Evolutionary conservation across 2,797 vertebrate genomes (phyloP).

Genomic region (Oreonectes daqikongensis): DNA sequence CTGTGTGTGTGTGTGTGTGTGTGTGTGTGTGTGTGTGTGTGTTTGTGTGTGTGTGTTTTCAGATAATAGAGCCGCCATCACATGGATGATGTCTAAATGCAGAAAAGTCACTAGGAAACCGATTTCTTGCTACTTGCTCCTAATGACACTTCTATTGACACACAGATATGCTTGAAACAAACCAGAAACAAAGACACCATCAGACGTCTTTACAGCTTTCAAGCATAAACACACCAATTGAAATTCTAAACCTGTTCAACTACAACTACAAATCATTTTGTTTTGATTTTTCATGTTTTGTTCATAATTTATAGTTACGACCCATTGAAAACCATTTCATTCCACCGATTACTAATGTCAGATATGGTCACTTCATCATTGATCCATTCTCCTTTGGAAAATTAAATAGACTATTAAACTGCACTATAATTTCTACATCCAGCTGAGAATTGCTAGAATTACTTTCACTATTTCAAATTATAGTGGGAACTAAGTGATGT

Average conservation of each 20-base stretch:
- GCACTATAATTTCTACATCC: neutral
- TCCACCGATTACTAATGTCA: neutral
- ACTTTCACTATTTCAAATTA: neutral
- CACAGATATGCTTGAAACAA: constrained; percentile 6
- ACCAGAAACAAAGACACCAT: constrained; percentile 7
- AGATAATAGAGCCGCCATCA: constrained; percentile 21
- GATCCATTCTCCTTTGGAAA: neutral
- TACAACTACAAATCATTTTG: no score
- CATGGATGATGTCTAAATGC: constrained; percentile 34
- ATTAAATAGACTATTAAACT: neutral
- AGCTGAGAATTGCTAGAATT: neutral
- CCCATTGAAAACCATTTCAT: neutral
- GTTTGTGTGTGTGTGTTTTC: no score
- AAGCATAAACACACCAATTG: neutral
- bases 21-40: no score
- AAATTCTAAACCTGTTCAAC: neutral
- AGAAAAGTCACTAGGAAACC: constrained; percentile 16
- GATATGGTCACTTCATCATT: neutral
- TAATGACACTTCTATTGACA: constrained; percentile 29
- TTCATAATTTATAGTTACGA: no score
- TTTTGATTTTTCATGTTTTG: no score
- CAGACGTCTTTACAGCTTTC: constrained; percentile 6
- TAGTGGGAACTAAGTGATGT: neutral
- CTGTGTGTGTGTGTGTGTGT: no score
- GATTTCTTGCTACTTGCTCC: constrained; percentile 35